Evolutionary conservation across 2,113 vertebrate species (phyloP).

Genomic region (Jacana jacana): DNA sequence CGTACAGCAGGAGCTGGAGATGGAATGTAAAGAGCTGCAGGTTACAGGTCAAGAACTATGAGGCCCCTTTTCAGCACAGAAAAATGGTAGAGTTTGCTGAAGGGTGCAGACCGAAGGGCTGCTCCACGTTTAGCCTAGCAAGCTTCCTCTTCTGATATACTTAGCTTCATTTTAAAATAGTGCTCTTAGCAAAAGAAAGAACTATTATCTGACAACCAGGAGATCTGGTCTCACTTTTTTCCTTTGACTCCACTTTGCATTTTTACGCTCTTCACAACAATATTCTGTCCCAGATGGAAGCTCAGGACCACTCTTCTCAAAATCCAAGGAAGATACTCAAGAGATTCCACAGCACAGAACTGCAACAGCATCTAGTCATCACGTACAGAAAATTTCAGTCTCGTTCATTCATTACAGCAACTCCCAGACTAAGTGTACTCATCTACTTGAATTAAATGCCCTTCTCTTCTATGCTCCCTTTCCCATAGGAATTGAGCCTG

Average conservation of each 20-base stretch:
- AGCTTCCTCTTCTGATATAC: neutral
- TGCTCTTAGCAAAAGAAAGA: neutral
- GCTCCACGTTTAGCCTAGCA: neutral
- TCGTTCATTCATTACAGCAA: neutral
- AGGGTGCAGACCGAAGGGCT: neutral
- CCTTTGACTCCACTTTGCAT: neutral
- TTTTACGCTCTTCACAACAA: neutral
- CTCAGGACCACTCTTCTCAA: neutral
- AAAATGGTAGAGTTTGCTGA: neutral
- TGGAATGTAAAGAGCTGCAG: neutral
- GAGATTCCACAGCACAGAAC: neutral
- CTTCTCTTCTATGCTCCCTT: neutral
- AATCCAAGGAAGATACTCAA: neutral
- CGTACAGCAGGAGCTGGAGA: neutral
- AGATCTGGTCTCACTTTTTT: neutral
- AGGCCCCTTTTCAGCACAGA: neutral
- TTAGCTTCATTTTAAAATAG: neutral
- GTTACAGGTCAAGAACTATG: neutral
- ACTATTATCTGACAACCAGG: neutral
- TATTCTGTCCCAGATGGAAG: neutral
- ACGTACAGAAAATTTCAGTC: neutral
- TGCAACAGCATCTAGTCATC: neutral
- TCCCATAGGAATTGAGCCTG: neutral
- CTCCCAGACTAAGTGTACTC: neutral
- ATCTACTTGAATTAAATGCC: neutral